These are phyloP conservation scores for Stenotaenia linearis DNA, from an alignment of 2,888 invertebrate genomes.

Conservation along the genomic window DNA sequence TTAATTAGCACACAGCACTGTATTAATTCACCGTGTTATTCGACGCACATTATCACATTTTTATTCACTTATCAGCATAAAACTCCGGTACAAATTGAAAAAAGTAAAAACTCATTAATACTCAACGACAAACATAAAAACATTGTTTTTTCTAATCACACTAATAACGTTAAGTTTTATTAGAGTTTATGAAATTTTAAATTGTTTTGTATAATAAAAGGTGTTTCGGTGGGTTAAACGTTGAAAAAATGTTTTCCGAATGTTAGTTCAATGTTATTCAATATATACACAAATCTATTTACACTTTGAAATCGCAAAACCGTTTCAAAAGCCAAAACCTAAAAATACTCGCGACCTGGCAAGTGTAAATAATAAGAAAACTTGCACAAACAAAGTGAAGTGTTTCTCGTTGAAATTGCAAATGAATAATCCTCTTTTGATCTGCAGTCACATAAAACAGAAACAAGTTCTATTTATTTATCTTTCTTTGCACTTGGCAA, in stretches of 20 bases:
- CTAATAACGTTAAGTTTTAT: not conserved
- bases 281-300: too few species aligned
- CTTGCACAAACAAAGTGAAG: too few species aligned
- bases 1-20: slow-evolving; percentile 6
- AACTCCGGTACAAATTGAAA: not conserved
- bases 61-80: slow-evolving; percentile 7
- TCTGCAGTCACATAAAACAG: not conserved
- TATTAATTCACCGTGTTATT: not conserved
- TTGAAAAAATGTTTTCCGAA: too few species aligned
- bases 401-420: not conserved
- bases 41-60: not conserved
- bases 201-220: too few species aligned
- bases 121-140: not conserved
- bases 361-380: too few species aligned
- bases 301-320: too few species aligned
- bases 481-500: not conserved
- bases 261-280: too few species aligned
- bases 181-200: too few species aligned
- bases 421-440: not conserved
- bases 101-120: not conserved
- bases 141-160: not conserved
- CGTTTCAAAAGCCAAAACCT: too few species aligned
- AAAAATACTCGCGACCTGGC: too few species aligned
- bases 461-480: slow-evolving; percentile 6
- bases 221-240: too few species aligned